phyloP scores from a whole-genome alignment of 2,888 invertebrate genomes.

The Nemurella pictetii region DNA sequence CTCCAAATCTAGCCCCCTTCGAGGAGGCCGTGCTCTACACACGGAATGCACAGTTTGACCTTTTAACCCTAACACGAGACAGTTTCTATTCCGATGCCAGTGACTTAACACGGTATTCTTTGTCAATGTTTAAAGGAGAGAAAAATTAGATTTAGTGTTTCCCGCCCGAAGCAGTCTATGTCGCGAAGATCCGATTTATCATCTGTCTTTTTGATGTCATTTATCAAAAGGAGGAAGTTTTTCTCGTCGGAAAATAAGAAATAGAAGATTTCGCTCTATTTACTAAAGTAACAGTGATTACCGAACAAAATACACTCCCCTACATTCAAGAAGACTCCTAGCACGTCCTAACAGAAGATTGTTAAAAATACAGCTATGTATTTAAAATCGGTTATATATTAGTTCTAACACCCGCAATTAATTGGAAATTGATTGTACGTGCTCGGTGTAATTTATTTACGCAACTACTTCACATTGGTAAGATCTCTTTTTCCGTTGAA shows the following conservation, averaged over 20 bases:
- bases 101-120: background rate
- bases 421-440: background rate
- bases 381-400: background rate
- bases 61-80: no score
- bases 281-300: conserved; percentile 27
- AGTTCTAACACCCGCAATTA: background rate
- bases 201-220: conserved; percentile 23
- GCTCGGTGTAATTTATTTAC: background rate
- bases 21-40: no score
- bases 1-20: no score
- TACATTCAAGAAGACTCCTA: no score
- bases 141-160: background rate
- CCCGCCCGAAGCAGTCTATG: background rate
- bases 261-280: background rate
- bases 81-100: background rate
- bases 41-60: no score
- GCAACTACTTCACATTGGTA: background rate
- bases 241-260: conserved; percentile 22
- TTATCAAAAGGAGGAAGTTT: conserved; percentile 17
- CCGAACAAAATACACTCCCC: background rate
- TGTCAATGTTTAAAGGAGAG: background rate
- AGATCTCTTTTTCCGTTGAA: background rate
- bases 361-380: background rate
- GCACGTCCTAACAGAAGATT: background rate
- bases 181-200: conserved; percentile 23